phyloP scores from a whole-genome alignment of 2,797 vertebrate species.

The Apogon talboti region DNA sequence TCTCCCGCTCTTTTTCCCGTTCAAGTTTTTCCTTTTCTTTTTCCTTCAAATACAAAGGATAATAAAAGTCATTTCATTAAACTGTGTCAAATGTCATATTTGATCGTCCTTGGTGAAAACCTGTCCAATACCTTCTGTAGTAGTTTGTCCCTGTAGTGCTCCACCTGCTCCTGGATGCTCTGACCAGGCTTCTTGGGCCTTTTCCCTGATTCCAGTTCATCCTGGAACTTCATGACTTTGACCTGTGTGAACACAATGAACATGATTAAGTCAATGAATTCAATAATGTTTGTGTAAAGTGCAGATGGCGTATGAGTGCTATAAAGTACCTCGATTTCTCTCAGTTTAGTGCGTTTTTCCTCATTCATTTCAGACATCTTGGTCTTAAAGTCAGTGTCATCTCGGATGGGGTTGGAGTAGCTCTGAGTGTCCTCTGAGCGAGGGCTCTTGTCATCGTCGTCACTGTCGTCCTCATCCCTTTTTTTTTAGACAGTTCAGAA shows the following conservation, averaged over 20 bases:
- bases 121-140: constrained; percentile 88
- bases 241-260: constrained; percentile 80
- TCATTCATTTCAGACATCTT: constrained; percentile 97
- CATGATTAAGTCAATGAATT: background rate
- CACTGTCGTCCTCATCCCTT: constrained; percentile 90
- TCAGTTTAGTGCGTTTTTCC: constrained; percentile 95
- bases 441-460: constrained; percentile 90
- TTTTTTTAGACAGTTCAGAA: background rate
- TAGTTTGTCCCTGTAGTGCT: constrained; percentile 98
- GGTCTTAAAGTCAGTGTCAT: constrained; percentile 88
- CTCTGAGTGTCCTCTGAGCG: constrained; percentile 90
- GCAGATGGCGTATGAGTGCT: background rate
- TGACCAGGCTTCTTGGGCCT: constrained; percentile 95
- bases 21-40: constrained; percentile 95
- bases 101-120: background rate
- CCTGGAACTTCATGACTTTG: constrained; percentile 99
- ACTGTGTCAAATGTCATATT: background rate
- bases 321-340: constrained; percentile 93
- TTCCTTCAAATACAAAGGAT: constrained; percentile 81
- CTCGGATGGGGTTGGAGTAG: constrained; percentile 91
- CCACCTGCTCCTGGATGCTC: constrained; percentile 97
- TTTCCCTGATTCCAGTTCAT: constrained; percentile 98
- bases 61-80: background rate
- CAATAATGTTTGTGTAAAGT: too few species aligned
- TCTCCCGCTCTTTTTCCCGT: constrained; percentile 90